Conservation (phyloP, 1,140 invertebrate species). For the Phortica variegata region DNA sequence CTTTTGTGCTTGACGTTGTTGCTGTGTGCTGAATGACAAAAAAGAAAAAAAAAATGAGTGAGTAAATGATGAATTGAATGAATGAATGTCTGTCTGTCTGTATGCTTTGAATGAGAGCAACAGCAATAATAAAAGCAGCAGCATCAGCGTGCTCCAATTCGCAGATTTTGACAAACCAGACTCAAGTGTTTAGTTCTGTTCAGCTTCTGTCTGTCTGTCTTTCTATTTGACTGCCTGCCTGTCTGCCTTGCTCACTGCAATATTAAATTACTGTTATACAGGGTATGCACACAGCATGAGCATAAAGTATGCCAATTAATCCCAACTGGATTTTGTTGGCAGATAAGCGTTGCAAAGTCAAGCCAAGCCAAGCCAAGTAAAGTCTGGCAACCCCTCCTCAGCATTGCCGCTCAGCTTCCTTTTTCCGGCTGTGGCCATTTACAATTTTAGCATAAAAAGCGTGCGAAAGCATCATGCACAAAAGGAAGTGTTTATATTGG, state of each 20-base stretch:
- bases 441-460: too few relatives aligned
- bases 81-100: slow-evolving; percentile 30
- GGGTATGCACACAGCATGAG: too few relatives aligned
- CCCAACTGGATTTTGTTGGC: slow-evolving; percentile 52
- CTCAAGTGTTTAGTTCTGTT: too few relatives aligned
- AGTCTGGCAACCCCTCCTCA: slow-evolving; percentile 8
- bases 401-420: slow-evolving; percentile 2
- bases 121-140: slow-evolving; percentile 7
- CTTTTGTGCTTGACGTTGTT: too few relatives aligned
- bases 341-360: slow-evolving; percentile 28
- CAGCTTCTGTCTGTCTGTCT: not conserved
- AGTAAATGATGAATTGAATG: slow-evolving; percentile 32
- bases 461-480: too few relatives aligned
- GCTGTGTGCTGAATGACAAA: too few relatives aligned
- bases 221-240: not conserved
- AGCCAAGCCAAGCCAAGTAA: slow-evolving; percentile 31
- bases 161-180: slow-evolving; percentile 7
- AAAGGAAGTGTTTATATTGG: too few relatives aligned
- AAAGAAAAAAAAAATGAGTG: too few relatives aligned
- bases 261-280: too few relatives aligned
- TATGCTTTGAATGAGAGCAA: slow-evolving; percentile 16
- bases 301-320: slow-evolving; percentile 48
- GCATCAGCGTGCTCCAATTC: slow-evolving; percentile 20
- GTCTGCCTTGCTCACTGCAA: slow-evolving; percentile 8
- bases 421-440: too few relatives aligned